phyloP scores from a whole-genome alignment of 2,797 vertebrate genomes.

The Pseudomugil gertrudae region DNA sequence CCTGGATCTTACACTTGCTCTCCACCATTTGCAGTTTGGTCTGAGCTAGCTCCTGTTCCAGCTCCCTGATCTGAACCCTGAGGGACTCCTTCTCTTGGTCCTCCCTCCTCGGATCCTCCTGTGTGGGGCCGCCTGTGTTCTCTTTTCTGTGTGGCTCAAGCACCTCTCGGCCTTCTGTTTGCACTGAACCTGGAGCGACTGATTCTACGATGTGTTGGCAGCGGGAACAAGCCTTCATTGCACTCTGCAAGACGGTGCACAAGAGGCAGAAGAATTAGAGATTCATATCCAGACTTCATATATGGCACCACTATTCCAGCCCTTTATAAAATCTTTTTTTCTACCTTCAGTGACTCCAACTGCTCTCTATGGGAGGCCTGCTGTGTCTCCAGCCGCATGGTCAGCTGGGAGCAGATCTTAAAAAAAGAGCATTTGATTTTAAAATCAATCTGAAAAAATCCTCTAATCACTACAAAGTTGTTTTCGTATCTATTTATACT shows the following conservation, averaged over 20 bases:
- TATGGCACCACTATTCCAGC: neutral
- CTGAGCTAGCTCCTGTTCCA: constrained; percentile 81
- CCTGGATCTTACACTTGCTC: constrained; percentile 94
- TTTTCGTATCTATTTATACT: too few relatives aligned
- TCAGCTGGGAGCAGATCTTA: constrained; percentile 94
- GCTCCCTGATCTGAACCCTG: constrained; percentile 86
- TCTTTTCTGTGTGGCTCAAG: neutral
- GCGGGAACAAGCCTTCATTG: constrained; percentile 49
- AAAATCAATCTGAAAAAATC: constrained; percentile 19
- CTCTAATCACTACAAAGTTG: neutral
- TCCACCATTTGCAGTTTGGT: constrained; percentile 82
- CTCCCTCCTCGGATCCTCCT: constrained; percentile 21
- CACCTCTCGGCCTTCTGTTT: neutral
- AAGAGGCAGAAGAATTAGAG: neutral
- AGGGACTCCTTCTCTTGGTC: constrained; percentile 85
- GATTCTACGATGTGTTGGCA: constrained; percentile 41
- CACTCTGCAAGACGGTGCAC: constrained; percentile 33
- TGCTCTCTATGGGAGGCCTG: constrained; percentile 86
- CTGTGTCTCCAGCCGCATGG: constrained; percentile 87
- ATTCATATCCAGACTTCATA: neutral
- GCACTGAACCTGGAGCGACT: neutral
- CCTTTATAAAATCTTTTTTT: neutral
- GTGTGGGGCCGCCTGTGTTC: neutral
- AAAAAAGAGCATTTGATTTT: constrained; percentile 21
- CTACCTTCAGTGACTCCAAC: constrained; percentile 87